Base-by-base conservation (phyloP, 2,888 invertebrate genomes). In the Barypeithes pellucidus region DNA sequence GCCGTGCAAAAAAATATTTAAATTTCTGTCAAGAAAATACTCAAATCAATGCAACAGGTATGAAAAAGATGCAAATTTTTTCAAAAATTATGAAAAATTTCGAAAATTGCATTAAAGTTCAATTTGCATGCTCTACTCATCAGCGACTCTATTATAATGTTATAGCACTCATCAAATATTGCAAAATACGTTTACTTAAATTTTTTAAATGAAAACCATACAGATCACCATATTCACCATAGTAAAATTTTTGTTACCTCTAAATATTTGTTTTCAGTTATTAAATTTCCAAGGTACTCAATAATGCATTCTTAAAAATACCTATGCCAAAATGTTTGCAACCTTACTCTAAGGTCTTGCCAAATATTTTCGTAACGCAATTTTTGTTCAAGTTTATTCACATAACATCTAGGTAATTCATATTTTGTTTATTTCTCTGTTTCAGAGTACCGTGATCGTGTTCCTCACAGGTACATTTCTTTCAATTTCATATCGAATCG, bases 361-460 rank as follows among this genome's bases (percentile, higher is more conserved):
- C 50, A 24, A 50, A n/a, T 11, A 45, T 47, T 22, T 50, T 24
- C 24, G 22, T 24, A n/a, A 5, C 5, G 3, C 16, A n/a, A 16
- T 14, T 16, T 54, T 29, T 16, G 14, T 33, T 54, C 3, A 29
- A 33, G 12, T 14, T 7, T 54, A 9, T 14, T 33, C 12, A n/a
- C 50, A n/a, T 7, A 12, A 24, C 5, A 16, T 52, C 2, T 24
- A 5, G 14, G 7, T 9, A 33, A 1, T 14, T 54, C 16, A 9
- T 11, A 9, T 33, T 14, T 33, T 54, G 8, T 54, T n/a, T 5
- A 1, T 57, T 3, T 11, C 16, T 61, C 45, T 61, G 29, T 61
- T 61, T 61, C 45, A 61, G 61, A 12, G 22, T 61, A 24, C 45
- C 16, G 61, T 61, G 16, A 16, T 61, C 9, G 29, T 61, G 45